Conservation (phyloP, 37 sponge, comb jelly and placozoan species). For the Petrosia ficiformis region DNA sequence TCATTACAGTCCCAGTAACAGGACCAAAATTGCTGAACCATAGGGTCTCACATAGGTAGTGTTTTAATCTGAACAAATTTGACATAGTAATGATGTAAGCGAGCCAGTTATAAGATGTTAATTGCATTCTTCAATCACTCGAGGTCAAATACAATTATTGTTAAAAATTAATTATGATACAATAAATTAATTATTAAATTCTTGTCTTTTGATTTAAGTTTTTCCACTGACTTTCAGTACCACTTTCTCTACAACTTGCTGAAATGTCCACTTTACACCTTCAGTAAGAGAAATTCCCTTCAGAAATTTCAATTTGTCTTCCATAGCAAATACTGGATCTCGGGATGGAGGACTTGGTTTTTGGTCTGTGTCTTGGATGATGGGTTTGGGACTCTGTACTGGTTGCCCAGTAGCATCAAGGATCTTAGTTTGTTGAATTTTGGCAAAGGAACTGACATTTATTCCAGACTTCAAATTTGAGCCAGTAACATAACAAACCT, state of each 20-base stretch:
- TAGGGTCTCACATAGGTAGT: no score
- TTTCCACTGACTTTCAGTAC: not conserved
- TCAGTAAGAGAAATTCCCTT: not conserved
- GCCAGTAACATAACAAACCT: constrained; percentile 2
- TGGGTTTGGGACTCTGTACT: not conserved
- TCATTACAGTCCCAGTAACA: no score
- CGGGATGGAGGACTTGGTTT: not conserved
- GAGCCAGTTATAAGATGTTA: no score
- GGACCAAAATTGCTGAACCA: no score
- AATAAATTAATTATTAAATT: no score
- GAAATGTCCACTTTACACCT: not conserved
- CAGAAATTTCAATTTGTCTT: not conserved
- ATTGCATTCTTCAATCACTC: no score
- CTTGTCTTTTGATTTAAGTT: no score
- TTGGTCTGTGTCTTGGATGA: not conserved
- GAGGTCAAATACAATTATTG: no score
- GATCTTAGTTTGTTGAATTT: not conserved
- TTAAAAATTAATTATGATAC: no score
- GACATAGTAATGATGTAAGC: no score
- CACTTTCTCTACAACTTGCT: not conserved
- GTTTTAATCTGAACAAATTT: no score
- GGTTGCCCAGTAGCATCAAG: not conserved
- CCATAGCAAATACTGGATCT: not conserved
- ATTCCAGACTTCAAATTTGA: not conserved
- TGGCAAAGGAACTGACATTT: not conserved